phyloP scores from a whole-genome alignment of 2,888 invertebrate species.

The Erynnis tages region DNA sequence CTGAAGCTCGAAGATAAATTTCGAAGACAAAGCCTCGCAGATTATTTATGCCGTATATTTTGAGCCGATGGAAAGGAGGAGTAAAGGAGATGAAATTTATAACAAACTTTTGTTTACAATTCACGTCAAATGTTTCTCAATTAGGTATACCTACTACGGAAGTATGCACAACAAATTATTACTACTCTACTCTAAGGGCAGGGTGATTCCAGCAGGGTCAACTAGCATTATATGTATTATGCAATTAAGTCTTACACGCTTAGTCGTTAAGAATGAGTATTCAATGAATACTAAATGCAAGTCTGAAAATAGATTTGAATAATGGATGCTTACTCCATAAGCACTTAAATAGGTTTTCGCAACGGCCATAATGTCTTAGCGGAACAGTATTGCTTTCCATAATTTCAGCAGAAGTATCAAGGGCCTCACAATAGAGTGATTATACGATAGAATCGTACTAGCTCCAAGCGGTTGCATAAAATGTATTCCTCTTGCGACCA shows the following conservation, averaged over 20 bases:
- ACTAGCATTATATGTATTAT: no score
- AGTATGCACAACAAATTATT: no score
- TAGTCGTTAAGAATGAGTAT: neutral
- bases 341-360: slow-evolving; percentile 9
- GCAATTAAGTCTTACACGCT: neutral
- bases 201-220: no score
- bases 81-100: no score
- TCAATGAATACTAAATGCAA: slow-evolving; percentile 8
- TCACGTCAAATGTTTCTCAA: no score
- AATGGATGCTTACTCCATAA: slow-evolving; percentile 10
- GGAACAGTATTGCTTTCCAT: slow-evolving; percentile 19
- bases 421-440: slow-evolving; percentile 52
- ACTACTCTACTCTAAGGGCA: no score
- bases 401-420: slow-evolving; percentile 38
- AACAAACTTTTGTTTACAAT: no score
- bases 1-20: neutral
- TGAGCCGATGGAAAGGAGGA: neutral
- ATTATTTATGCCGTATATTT: neutral
- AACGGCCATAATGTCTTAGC: slow-evolving; percentile 1
- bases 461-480: slow-evolving; percentile 57
- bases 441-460: slow-evolving; percentile 53
- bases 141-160: no score
- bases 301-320: slow-evolving; percentile 10
- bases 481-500: slow-evolving; percentile 63
- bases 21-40: slow-evolving; percentile 1